These are phyloP conservation scores for Cactoblastis cactorum DNA, from an alignment of 2,888 invertebrate genomes.

Conservation along the genomic window DNA sequence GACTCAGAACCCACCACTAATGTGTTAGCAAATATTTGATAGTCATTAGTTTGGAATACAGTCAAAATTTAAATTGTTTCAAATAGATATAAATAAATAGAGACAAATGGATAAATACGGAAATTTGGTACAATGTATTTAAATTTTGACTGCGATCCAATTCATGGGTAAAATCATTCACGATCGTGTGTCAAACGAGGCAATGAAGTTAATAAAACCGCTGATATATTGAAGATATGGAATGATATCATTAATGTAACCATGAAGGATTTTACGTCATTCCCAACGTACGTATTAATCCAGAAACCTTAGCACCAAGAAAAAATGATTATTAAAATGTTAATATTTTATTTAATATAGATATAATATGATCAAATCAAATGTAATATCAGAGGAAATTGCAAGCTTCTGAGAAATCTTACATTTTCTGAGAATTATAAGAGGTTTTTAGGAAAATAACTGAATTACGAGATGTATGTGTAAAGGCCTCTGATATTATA, in stretches of 20 bases:
- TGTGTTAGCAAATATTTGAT: constrained; percentile 28
- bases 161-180: constrained; percentile 35
- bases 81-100: too few relatives aligned
- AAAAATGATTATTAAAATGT: constrained; percentile 16
- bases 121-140: constrained; percentile 30
- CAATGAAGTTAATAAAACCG: not conserved
- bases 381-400: constrained; percentile 33
- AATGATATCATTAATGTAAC: not conserved
- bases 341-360: not conserved
- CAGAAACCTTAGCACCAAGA: constrained; percentile 21
- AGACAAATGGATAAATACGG: not conserved
- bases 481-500: constrained; percentile 46
- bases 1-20: constrained; percentile 21
- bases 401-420: not conserved
- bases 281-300: constrained; percentile 22
- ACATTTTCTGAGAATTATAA: constrained; percentile 1
- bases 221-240: not conserved
- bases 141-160: constrained; percentile 33
- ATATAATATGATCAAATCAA: constrained; percentile 12
- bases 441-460: not conserved
- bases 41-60: constrained; percentile 28
- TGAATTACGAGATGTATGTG: constrained; percentile 11
- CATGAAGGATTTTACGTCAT: constrained; percentile 37
- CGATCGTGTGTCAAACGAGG: constrained; percentile 15
- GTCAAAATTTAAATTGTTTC: constrained; percentile 27